Conservation (phyloP, 2,888 invertebrate species). For the Zelleria hepariella region DNA sequence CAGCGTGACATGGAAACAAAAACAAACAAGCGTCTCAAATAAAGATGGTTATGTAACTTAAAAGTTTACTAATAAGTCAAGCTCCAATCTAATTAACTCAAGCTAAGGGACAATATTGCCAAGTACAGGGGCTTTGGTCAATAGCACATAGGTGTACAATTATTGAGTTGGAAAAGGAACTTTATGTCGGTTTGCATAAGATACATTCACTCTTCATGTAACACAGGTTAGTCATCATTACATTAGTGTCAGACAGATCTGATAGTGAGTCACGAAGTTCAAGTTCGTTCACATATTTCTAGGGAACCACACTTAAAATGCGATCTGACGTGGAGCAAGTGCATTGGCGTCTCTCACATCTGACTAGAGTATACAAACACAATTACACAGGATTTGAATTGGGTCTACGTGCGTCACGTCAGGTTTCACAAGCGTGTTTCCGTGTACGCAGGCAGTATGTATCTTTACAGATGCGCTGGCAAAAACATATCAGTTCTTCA, state of each 20-base stretch:
- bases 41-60: background rate
- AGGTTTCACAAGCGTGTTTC: too few species aligned
- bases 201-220: background rate
- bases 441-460: too few species aligned
- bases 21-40: conserved; percentile 29
- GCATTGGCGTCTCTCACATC: background rate
- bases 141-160: background rate
- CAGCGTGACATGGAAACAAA: conserved; percentile 69
- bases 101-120: background rate
- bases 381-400: too few species aligned
- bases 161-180: background rate
- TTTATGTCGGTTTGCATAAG: background rate
- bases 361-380: background rate
- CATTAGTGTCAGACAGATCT: background rate
- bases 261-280: background rate
- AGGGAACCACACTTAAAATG: background rate
- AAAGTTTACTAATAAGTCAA: background rate
- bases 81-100: background rate
- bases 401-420: too few species aligned
- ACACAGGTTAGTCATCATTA: too few species aligned
- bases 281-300: background rate
- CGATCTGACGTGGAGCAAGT: background rate
- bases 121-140: background rate
- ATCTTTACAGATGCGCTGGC: too few species aligned
- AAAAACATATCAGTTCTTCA: too few species aligned